A percentile compares a stretch with the other conserved stretches of the same genome.
Conservation (phyloP, 2,113 vertebrate genomes). For the Galeopterus variegatus region DNA sequence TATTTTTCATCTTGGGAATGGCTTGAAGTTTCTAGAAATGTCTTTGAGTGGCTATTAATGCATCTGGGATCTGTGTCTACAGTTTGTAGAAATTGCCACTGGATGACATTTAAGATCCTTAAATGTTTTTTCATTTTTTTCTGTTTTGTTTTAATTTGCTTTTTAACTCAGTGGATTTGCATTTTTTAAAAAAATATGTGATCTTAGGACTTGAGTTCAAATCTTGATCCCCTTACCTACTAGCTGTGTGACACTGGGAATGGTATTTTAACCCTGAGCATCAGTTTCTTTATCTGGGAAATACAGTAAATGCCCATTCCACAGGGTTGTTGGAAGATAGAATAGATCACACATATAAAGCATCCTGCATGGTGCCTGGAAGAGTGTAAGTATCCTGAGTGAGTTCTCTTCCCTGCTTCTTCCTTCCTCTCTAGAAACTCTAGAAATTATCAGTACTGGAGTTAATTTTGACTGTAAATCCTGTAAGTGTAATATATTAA, state of each 20-base stretch:
- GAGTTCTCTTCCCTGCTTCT: background rate
- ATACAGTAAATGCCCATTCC: background rate
- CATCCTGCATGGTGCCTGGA: background rate
- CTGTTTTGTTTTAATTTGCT: too few relatives aligned
- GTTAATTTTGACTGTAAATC: background rate
- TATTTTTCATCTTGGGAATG: background rate
- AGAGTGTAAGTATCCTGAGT: fast-evolving
- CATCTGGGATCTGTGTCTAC: background rate
- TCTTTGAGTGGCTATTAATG: background rate
- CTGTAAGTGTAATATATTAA: background rate
- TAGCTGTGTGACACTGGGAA: background rate
- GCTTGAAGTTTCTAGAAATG: background rate
- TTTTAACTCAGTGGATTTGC: background rate
- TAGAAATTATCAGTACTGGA: background rate
- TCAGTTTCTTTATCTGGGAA: background rate
- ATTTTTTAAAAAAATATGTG: background rate
- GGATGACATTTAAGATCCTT: slow-evolving; percentile 21
- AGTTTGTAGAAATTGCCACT: background rate
- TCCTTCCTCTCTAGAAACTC: background rate
- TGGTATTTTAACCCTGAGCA: background rate
- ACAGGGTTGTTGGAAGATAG: background rate
- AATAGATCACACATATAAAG: background rate
- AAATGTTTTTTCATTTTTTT: background rate
- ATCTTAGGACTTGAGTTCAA: background rate
- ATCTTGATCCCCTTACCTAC: background rate